Evolutionary conservation across 2,888 invertebrate genomes (phyloP), one percentile per base, ranked within the genome.

Genomic region (Crocallis elinguaria): DNA sequence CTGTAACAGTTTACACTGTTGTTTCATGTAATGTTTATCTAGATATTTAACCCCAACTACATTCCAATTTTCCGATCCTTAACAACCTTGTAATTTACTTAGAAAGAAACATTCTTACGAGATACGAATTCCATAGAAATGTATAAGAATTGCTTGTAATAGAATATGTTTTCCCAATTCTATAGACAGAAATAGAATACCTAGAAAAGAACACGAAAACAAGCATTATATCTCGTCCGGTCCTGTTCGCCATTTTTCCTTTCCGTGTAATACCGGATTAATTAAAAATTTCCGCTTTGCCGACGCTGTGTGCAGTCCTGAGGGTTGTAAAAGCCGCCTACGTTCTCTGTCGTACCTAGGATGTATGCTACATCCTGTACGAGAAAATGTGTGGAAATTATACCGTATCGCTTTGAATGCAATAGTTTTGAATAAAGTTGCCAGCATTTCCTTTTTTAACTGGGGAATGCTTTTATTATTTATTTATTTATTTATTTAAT

Each of bases 231-330:
- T 36, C 17, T 29, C 27, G 9, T 14, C 16, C 5, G 11, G 17
- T 27, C 14, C 33, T 32, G n/a, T 45, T 36, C 25, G n/a, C 13
- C 50, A 14, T 39, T 29, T 44, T 45, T 19, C 33, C 29, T 33
- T 42, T 43, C 14, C 33, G 46, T 46, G 46, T 69, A 71, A 70
- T 69, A 65, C 56, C 42, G 52, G 66, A 68, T 71, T 82, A 78
- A 82, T 82, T 82, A 82, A 82, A 82, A 81, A 76, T 67, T 79
- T 79, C 75, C 75, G 74, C 75, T 70, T 69, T 67, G 72, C 66
- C 64, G 62, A 50, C 64, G 61, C 48, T 42, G 45, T 50, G 56
- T 55, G 43, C 52, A 58, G 59, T 41, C 39, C 38, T n/a, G n/a
- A n/a, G n/a, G n/a, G n/a, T 25, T 11, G 5, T 14, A 38, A 29